Conservation (phyloP, 2,113 vertebrate genomes). For the Orcinus orca region DNA sequence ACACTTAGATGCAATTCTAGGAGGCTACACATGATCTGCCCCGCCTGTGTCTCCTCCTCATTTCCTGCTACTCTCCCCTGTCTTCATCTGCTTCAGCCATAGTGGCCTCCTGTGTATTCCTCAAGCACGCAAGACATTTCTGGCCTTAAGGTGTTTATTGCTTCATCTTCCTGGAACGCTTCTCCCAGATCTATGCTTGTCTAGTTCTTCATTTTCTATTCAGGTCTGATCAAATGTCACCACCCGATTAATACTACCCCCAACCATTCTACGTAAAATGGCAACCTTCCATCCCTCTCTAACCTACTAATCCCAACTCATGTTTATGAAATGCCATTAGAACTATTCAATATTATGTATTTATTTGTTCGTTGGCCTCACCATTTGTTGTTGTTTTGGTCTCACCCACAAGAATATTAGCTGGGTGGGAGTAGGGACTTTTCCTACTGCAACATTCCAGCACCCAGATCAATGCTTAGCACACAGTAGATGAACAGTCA, state of each 20-base stretch:
- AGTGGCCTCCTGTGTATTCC: background rate
- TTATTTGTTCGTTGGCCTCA: background rate
- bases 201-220: background rate
- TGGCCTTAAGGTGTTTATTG: background rate
- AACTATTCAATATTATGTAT: background rate
- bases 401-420: background rate
- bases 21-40: rapidly evolving
- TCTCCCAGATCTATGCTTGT: background rate
- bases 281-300: background rate
- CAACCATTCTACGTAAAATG: background rate
- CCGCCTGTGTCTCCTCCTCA: background rate
- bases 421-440: background rate
- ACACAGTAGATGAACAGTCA: background rate
- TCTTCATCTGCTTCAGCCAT: background rate
- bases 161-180: background rate
- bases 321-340: background rate
- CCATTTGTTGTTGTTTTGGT: background rate
- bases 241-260: background rate
- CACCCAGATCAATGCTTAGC: background rate
- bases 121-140: background rate
- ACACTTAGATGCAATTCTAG: background rate
- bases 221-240: background rate
- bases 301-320: background rate
- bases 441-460: background rate
- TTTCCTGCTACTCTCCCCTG: rapidly evolving